phyloP scores from a whole-genome alignment of 1,140 invertebrate genomes.

The Saccostrea echinata region DNA sequence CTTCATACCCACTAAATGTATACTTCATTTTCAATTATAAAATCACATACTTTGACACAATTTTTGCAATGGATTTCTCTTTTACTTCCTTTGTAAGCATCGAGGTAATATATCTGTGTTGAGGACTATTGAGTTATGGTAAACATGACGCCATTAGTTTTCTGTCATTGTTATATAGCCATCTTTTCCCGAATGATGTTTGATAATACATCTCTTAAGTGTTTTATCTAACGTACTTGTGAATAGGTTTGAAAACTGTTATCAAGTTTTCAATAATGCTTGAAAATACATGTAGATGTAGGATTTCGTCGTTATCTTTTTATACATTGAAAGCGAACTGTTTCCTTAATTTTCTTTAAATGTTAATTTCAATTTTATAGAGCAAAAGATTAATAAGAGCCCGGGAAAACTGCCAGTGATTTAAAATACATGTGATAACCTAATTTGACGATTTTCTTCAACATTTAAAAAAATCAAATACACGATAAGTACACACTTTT shows the following conservation, averaged over 20 bases:
- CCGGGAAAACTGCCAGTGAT: background rate
- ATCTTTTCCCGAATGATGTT: background rate
- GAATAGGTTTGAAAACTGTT: background rate
- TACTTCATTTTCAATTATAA: slow-evolving; percentile 12
- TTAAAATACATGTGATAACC: background rate
- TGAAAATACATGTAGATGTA: background rate
- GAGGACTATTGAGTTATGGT: background rate
- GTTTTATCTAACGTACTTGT: background rate
- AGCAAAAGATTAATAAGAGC: background rate
- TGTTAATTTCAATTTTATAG: background rate
- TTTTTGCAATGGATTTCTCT: background rate
- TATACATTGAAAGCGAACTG: no score
- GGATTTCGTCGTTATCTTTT: background rate
- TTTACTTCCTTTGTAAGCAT: background rate
- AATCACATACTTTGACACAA: background rate
- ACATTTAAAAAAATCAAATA: background rate
- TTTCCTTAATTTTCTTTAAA: background rate
- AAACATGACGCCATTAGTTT: background rate
- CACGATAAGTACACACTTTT: background rate
- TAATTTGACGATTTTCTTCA: background rate
- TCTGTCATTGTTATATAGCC: background rate
- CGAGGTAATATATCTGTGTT: no score
- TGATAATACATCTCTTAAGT: background rate
- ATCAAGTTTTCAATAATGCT: background rate
- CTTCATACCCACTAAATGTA: background rate